Evolutionary conservation across 1,140 invertebrate species (phyloP).

Genomic region (Manduca sexta): DNA sequence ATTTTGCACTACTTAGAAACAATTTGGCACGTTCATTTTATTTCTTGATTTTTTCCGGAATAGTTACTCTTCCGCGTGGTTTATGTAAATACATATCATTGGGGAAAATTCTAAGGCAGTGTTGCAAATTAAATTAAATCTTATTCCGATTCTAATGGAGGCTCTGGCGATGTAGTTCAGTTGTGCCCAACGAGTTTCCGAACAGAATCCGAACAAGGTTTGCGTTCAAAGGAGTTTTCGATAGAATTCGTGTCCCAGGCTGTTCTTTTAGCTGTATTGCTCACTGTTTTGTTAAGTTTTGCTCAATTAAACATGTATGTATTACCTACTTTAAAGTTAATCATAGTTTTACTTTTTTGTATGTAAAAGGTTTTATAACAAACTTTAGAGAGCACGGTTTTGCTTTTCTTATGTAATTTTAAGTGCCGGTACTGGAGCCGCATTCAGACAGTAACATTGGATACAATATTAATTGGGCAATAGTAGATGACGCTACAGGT

Average conservation of each 20-base stretch:
- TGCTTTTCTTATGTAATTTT: conserved; percentile 64
- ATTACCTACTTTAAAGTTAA: conserved; percentile 43
- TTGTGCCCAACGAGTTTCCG: neutral
- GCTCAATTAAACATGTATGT: conserved; percentile 64
- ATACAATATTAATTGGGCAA: neutral
- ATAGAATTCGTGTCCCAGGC: conserved; percentile 17
- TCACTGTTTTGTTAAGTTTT: conserved; percentile 69
- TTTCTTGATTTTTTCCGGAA: conserved; percentile 1
- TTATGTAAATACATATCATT: conserved; percentile 64
- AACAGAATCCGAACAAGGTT: conserved; percentile 1
- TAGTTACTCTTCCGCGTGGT: conserved; percentile 30
- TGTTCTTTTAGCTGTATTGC: conserved; percentile 50
- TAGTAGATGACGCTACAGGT: too few species aligned
- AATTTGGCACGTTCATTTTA: conserved; percentile 30
- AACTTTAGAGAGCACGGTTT: conserved; percentile 68
- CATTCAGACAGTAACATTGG: neutral
- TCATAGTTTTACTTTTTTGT: conserved; percentile 41
- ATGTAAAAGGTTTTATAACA: conserved; percentile 13
- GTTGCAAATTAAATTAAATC: conserved; percentile 27
- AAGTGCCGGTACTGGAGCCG: conserved; percentile 26
- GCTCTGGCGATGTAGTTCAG: neutral
- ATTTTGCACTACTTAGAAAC: conserved; percentile 18
- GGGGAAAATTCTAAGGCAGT: conserved; percentile 38
- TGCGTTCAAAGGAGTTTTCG: neutral
- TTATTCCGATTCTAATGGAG: conserved; percentile 19